Percentiles rank a stretch among this genome's conserved stretches.
These are phyloP conservation scores for Cherax quadricarinatus DNA, from an alignment of 1,140 invertebrate species.

Conservation along the genomic window DNA sequence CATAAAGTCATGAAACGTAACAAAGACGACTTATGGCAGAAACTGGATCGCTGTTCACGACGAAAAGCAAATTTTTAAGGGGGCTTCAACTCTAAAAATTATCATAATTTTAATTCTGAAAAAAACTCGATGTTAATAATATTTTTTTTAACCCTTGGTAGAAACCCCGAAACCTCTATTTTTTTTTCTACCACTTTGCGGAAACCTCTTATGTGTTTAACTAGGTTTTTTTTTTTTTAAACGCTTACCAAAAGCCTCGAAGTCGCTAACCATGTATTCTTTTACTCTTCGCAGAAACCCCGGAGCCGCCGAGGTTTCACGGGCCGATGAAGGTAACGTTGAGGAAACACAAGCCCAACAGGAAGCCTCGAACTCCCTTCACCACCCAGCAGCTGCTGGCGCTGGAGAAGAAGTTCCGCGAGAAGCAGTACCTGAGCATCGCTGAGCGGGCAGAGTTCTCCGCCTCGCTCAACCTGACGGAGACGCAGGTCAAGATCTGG, in stretches of 20 bases:
- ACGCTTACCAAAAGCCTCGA: too few relatives aligned
- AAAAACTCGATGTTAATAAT: too few relatives aligned
- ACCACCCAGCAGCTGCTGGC: constrained; percentile 62
- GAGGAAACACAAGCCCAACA: constrained; percentile 64
- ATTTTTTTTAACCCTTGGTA: too few relatives aligned
- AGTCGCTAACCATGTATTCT: neutral
- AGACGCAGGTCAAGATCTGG: constrained; percentile 68
- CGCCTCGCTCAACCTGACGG: constrained; percentile 62
- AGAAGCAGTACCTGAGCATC: constrained; percentile 70
- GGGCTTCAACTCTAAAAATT: too few relatives aligned
- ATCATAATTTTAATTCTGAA: too few relatives aligned
- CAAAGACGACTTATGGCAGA: too few relatives aligned
- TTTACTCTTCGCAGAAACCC: constrained; percentile 45
- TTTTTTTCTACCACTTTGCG: too few relatives aligned
- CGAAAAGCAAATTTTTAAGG: too few relatives aligned
- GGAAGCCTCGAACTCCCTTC: constrained; percentile 63
- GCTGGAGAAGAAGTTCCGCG: constrained; percentile 65
- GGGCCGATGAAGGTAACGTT: constrained; percentile 60
- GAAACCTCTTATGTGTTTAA: too few relatives aligned
- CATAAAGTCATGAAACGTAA: neutral
- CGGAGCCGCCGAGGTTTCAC: constrained; percentile 56
- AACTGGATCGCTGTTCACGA: too few relatives aligned
- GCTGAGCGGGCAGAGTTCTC: constrained; percentile 64
- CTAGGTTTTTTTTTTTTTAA: too few relatives aligned
- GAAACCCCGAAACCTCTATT: too few relatives aligned